Evolutionary conservation across 1,140 invertebrate species (phyloP).

Genomic region (Berghia stephanieae): DNA sequence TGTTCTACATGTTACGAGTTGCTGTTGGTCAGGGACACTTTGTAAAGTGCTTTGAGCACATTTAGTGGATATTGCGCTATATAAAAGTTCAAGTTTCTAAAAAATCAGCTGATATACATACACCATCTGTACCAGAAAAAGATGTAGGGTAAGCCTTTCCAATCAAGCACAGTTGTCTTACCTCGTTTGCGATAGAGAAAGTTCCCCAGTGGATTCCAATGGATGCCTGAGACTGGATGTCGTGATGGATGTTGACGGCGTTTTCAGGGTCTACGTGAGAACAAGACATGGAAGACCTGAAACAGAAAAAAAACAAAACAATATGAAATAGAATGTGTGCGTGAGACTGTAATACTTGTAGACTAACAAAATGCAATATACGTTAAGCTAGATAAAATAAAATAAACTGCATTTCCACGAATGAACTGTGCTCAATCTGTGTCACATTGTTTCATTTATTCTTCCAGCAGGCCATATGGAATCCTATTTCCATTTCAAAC

Average conservation of each 20-base stretch:
- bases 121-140: neutral
- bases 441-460: neutral
- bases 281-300: constrained; percentile 64
- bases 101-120: neutral
- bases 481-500: no score
- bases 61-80: no score
- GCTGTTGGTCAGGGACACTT: neutral
- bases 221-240: constrained; percentile 57
- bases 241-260: constrained; percentile 69
- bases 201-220: constrained; percentile 67
- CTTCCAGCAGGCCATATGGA: no score
- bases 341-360: no score
- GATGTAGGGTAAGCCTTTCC: neutral
- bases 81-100: no score
- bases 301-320: neutral
- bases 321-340: no score
- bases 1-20: neutral
- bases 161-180: constrained; percentile 18
- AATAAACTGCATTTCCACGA: no score
- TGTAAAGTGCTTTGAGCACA: neutral
- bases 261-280: constrained; percentile 70
- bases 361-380: no score
- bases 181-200: constrained; percentile 57
- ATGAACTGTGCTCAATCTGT: neutral
- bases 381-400: no score